A percentile compares a stretch with the other conserved stretches of the same genome.
Evolutionary conservation across 2,113 vertebrate species (phyloP).

Genomic region (Clarias gariepinus): DNA sequence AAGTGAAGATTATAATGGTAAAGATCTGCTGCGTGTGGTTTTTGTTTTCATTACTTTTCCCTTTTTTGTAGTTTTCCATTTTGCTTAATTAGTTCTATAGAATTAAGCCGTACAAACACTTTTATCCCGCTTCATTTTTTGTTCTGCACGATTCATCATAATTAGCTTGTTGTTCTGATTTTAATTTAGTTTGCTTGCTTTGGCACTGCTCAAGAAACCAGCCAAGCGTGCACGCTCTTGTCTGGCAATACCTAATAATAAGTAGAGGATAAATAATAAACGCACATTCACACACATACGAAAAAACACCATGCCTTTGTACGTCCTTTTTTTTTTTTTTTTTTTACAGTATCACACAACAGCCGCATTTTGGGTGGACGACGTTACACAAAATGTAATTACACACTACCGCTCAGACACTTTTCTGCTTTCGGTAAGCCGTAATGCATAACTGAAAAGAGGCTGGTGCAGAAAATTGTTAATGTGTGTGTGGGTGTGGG

Average conservation of each 20-base stretch:
- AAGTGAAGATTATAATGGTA: constrained; percentile 42
- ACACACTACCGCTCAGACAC: constrained; percentile 35
- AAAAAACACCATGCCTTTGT: neutral
- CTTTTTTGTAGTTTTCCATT: constrained; percentile 48
- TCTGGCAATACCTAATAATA: neutral
- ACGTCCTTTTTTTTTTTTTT: neutral
- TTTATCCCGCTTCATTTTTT: neutral
- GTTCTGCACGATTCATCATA: constrained; percentile 41
- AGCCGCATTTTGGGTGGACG: neutral
- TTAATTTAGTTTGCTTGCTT: constrained; percentile 63
- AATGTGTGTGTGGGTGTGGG: constrained; percentile 9
- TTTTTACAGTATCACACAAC: neutral
- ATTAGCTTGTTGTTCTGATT: constrained; percentile 49
- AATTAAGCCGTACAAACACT: neutral
- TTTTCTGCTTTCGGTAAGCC: constrained; percentile 2
- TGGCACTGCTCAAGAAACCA: constrained; percentile 37
- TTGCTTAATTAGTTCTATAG: constrained; percentile 69
- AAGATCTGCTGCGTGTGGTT: neutral
- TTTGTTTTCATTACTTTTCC: constrained; percentile 7
- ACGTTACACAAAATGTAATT: constrained; percentile 45
- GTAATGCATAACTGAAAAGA: constrained; percentile 41
- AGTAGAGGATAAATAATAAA: constrained; percentile 20
- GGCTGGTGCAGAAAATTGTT: constrained; percentile 35
- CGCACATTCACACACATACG: neutral
- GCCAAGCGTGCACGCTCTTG: neutral